Evolutionary conservation across 2,797 vertebrate species (phyloP).

Genomic region (Syngnathus acus): DNA sequence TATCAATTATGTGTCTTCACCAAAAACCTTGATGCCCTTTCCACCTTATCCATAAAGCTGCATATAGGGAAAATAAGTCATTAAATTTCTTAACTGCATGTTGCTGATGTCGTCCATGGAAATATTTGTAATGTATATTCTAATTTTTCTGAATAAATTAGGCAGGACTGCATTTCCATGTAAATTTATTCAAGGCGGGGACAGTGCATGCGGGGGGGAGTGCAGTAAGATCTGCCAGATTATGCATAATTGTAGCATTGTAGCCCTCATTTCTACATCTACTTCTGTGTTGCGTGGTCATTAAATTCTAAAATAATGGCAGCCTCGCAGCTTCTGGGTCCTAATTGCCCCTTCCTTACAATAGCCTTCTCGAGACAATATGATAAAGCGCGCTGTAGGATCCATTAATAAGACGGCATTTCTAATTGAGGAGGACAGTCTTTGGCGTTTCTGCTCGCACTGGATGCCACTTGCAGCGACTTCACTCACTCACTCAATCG

Average conservation of each 20-base stretch:
- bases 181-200: conserved; percentile 78
- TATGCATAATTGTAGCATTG: conserved; percentile 80
- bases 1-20: conserved; percentile 53
- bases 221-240: conserved; percentile 73
- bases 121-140: conserved; percentile 80
- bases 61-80: conserved; percentile 68
- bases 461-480: conserved; percentile 35
- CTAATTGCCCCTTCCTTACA: conserved; percentile 79
- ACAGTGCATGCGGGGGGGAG: conserved; percentile 60
- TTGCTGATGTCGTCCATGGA: conserved; percentile 68
- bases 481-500: conserved; percentile 43
- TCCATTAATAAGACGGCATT: conserved; percentile 75
- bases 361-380: conserved; percentile 75
- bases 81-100: conserved; percentile 71
- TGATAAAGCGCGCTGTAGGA: conserved; percentile 70
- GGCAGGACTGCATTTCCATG: conserved; percentile 74
- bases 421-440: conserved; percentile 61
- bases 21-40: conserved; percentile 17
- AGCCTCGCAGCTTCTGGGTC: conserved; percentile 74
- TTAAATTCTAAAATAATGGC: conserved; percentile 85
- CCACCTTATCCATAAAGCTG: conserved; percentile 50
- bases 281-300: conserved; percentile 76
- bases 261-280: conserved; percentile 76
- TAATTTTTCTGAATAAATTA: conserved; percentile 80
- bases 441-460: conserved; percentile 46